Base-by-base conservation (phyloP, 2,113 vertebrate genomes). In the Catagonus wagneri region DNA sequence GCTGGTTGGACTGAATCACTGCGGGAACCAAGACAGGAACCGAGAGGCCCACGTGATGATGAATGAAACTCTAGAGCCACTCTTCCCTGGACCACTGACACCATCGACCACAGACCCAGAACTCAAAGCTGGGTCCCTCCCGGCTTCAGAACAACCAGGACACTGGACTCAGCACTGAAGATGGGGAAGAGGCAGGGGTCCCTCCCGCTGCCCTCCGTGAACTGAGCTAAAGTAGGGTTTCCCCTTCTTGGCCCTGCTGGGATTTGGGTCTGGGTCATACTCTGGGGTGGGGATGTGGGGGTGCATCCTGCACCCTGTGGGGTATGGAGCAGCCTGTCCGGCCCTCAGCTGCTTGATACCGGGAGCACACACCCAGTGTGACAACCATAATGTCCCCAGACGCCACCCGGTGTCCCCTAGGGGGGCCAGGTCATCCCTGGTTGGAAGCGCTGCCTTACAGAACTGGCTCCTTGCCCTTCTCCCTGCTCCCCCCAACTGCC, bases 401-500 rank as follows among this genome's bases (percentile, higher is more conserved):
- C 56, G 3, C 20, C 1, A 0, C 36, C 44, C 14, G 12, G 9
- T 34, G 58, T 79, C 22, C 8, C 39, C 8, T 4, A 7, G n/a
- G 12, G 19, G 32, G 7, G 7, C 50, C 25, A 32, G 27, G 56
- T 34, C 25, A 8, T 11, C n/a, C 69, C 52, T 32, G 61, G 39
- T 14, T 19, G 58, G 92, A 36, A 34, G 27, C 52, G 25, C 66
- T 20, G 50, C 15, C 75, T 50, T 34, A 39, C 19, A 22, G 85
- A 20, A 27, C 68, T 20, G 54, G 39, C 69, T 71, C 36, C 29
- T 14, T n/a, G 27, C 19, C 34, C 17, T 3, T 50, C 44, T 58
- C 32, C 22, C 19, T 0, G 4, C 66, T 11, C 0, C 86, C 4
- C 4, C 12, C 0, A n/a, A 1, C 75, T 29, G 22, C 6, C 1